Evolutionary conservation across 2,797 vertebrate genomes (phyloP), one percentile per base, ranked within the genome.

Genomic region (Gouania willdenowi): DNA sequence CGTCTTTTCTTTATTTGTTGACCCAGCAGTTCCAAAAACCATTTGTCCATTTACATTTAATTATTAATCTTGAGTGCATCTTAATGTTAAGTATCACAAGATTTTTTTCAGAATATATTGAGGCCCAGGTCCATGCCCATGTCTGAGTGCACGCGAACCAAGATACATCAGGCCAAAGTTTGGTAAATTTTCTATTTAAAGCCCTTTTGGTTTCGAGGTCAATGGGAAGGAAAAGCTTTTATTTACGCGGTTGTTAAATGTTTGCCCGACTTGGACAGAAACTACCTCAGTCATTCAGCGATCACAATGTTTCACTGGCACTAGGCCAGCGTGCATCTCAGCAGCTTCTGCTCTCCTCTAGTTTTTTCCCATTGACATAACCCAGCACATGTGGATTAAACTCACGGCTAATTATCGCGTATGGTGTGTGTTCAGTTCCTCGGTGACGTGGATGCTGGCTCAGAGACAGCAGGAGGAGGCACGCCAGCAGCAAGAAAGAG

Each of bases 391-490:
- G 80, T 89, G 23, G 87, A 92, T 82, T 89, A 91, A 86, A 89
- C 91, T 22, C 23, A 2, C 8, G 2, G 1, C 31, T 64, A 49
- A 42, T 59, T 31, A 18, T 24, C 35, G 21, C 11, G 33, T 44
- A 38, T 33, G 58, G 47, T 70, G 35, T 60, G 3, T 6, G 4
- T 20, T 20, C 6, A 98, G 95, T 87, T 94, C 95, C 79, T 96
- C 99, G 90, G 95, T 98, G 89, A 98, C 95, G 88, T 99, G 96
- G 95, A 97, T 99, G 95, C 87, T 99, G 80, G 92, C 96, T 71
- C 96, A 98, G 87, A 92, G 95, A 84, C 96, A 98, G 81, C 96
- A 98, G 71, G 96, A 98, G 77, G 96, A 98, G 85, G 93, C 89
- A 41, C 92, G 95, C 64, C 96, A 98, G 63, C 95, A 98, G 42